These are phyloP conservation scores for Hydrophis major DNA, from an alignment of 2,797 vertebrate genomes.

Conservation along the genomic window DNA sequence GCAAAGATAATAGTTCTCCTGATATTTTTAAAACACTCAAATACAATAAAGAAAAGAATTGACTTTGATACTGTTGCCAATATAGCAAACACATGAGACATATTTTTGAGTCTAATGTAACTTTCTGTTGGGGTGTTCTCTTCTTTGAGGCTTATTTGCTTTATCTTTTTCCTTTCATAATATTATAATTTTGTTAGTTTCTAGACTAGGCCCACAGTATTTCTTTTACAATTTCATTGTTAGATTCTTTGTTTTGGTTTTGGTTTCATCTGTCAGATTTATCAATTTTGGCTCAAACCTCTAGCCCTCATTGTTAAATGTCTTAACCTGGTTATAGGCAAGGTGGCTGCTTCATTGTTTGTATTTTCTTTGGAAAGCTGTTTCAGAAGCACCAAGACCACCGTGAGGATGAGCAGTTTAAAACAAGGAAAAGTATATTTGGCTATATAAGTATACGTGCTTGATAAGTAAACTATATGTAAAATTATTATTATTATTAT, in stretches of 20 bases:
- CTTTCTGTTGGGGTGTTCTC: too few relatives aligned
- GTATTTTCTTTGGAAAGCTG: background rate
- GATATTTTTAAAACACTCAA: background rate
- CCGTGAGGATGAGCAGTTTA: background rate
- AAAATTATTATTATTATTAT: background rate
- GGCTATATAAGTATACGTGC: background rate
- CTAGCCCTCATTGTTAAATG: background rate
- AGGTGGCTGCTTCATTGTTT: background rate
- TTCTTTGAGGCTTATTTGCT: too few relatives aligned
- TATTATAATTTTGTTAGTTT: background rate
- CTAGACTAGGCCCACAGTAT: background rate
- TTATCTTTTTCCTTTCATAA: background rate
- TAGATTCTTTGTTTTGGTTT: background rate
- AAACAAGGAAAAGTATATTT: background rate
- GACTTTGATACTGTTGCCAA: background rate
- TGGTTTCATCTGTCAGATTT: background rate
- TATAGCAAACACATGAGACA: background rate
- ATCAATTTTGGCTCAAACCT: background rate
- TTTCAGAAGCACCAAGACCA: background rate
- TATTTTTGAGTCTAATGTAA: background rate
- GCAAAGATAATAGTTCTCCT: background rate
- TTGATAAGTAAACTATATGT: background rate
- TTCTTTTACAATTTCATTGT: background rate
- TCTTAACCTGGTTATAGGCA: background rate
- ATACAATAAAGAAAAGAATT: background rate